phyloP scores from a whole-genome alignment of 2,113 vertebrate species.

The Holacanthus passer region DNA sequence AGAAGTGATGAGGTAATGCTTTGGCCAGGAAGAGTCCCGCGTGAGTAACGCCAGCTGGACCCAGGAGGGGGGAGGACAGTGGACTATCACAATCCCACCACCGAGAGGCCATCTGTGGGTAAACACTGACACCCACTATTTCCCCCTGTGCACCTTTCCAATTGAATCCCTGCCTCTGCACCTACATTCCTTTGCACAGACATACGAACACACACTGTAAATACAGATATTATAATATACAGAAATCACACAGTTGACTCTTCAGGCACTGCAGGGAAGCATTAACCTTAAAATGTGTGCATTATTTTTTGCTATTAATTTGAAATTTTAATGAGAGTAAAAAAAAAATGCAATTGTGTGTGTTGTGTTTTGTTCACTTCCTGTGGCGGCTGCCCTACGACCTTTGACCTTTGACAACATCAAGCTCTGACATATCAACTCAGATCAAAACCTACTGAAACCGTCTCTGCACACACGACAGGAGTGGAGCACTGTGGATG shows the following conservation, averaged over 20 bases:
- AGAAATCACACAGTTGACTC: background rate
- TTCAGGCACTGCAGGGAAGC: background rate
- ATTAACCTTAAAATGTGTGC: too few relatives aligned
- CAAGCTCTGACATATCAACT: too few relatives aligned
- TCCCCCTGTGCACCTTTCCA: constrained; percentile 24
- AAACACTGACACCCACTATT: constrained; percentile 46
- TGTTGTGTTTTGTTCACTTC: too few relatives aligned
- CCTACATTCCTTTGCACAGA: constrained; percentile 55
- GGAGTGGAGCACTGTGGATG: too few relatives aligned
- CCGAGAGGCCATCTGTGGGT: constrained; percentile 78
- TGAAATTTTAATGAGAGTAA: too few relatives aligned
- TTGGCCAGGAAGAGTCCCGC: constrained; percentile 48
- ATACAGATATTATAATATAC: background rate
- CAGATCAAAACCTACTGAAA: too few relatives aligned
- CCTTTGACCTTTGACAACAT: too few relatives aligned
- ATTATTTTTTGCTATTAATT: too few relatives aligned
- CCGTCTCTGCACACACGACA: too few relatives aligned
- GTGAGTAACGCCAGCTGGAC: constrained; percentile 69
- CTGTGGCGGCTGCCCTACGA: too few relatives aligned
- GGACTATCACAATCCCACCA: constrained; percentile 62
- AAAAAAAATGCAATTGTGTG: too few relatives aligned
- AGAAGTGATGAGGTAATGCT: constrained; percentile 63
- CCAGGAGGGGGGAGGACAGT: constrained; percentile 45
- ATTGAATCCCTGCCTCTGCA: constrained; percentile 13
- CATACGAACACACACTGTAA: background rate